Evolutionary conservation across 2,888 invertebrate species (phyloP).

Genomic region (Stictocephala bisonia): DNA sequence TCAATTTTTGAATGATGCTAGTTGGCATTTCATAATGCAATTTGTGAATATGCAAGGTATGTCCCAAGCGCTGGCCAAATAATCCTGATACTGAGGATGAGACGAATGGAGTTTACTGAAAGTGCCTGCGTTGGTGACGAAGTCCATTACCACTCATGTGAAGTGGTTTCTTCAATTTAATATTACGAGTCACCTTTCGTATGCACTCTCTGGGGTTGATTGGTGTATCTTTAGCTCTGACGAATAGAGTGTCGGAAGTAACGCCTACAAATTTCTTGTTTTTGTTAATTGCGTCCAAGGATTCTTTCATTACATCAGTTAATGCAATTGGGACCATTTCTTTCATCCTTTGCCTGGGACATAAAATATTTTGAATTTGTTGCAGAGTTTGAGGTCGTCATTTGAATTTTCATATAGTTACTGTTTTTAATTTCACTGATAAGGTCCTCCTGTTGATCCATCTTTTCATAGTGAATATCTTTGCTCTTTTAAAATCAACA

Average conservation of each 20-base stretch:
- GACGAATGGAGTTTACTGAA: not conserved
- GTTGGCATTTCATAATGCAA: slow-evolving; percentile 11
- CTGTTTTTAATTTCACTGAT: too few species aligned
- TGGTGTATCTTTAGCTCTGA: too few species aligned
- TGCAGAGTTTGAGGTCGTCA: not conserved
- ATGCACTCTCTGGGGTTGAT: too few species aligned
- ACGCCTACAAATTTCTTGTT: not conserved
- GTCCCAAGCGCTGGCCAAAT: slow-evolving; percentile 16
- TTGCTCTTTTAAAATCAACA: too few species aligned
- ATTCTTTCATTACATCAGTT: not conserved
- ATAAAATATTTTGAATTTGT: slow-evolving; percentile 22
- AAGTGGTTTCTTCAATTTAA: slow-evolving; percentile 1
- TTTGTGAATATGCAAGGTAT: slow-evolving; percentile 5
- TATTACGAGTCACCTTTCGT: too few species aligned
- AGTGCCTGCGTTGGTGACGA: slow-evolving; percentile 15
- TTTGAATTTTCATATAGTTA: too few species aligned
- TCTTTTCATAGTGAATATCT: too few species aligned
- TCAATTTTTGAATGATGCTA: slow-evolving; percentile 15
- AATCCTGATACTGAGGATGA: slow-evolving; percentile 30
- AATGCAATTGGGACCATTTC: slow-evolving; percentile 17
- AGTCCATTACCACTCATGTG: slow-evolving; percentile 24
- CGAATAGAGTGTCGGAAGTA: not conserved
- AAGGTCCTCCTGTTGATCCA: too few species aligned
- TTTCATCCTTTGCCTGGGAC: slow-evolving; percentile 15
- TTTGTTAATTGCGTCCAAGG: not conserved